Conservation (phyloP, 1,140 invertebrate genomes). For the Augochlora pura region DNA sequence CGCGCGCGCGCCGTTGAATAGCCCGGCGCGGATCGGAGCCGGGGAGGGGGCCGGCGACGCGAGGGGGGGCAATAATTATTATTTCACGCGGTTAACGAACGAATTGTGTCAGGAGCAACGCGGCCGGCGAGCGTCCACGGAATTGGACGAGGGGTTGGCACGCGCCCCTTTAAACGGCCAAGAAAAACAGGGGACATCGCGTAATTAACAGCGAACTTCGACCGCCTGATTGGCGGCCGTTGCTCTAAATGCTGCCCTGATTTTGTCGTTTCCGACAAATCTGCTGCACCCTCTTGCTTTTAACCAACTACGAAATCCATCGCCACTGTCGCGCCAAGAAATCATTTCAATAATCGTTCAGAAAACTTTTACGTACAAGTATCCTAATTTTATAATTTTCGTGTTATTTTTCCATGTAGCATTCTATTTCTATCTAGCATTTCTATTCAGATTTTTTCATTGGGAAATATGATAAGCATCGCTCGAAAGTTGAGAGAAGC, state of each 20-base stretch:
- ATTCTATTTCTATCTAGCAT: too few relatives aligned
- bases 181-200: conserved; percentile 11
- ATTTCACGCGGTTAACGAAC: conserved; percentile 72
- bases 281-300: not conserved
- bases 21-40: conserved; percentile 50
- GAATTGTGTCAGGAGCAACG: conserved; percentile 68
- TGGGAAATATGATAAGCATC: too few relatives aligned
- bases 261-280: too few relatives aligned
- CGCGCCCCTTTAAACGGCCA: not conserved
- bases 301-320: not conserved
- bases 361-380: too few relatives aligned
- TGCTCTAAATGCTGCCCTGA: not conserved
- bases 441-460: too few relatives aligned
- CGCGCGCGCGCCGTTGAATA: conserved; percentile 19
- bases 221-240: conserved; percentile 53
- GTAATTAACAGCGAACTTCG: conserved; percentile 56
- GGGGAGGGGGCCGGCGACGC: conserved; percentile 35
- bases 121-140: not conserved
- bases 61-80: conserved; percentile 65
- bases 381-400: too few relatives aligned
- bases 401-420: too few relatives aligned
- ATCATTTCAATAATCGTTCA: too few relatives aligned
- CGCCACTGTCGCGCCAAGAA: too few relatives aligned
- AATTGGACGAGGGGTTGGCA: not conserved
- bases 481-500: too few relatives aligned